Evolutionary conservation across 2,797 vertebrate genomes (phyloP), one percentile per base, ranked within the genome.

Genomic region (Anolis apletophallus): DNA sequence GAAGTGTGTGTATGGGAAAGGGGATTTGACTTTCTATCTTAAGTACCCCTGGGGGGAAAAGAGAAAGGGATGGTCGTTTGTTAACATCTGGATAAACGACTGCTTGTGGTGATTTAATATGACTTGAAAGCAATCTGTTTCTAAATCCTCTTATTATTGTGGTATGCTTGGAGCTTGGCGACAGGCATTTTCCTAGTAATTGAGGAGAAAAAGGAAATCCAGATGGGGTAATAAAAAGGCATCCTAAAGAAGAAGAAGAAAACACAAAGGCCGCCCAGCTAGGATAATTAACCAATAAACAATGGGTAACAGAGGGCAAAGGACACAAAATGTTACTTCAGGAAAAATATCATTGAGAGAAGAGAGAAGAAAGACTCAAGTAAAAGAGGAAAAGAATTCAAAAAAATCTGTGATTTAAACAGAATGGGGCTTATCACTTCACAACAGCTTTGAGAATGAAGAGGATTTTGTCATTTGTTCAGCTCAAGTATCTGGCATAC

Each of bases 81-180:
- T 85, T 85, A 88, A 87, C 88, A 86, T 80, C 82, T 85, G 90
- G 75, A 82, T 91, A 90, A 90, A 78, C 87, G 91, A 92, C 86
- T 92, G 90, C 92, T 94, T 89, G 93, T 89, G 32, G 79, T 88
- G 88, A 92, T 88, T 92, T 93, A 93, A 88, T 84, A 87, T 81
- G 88, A 93, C 93, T 92, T 85, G 81, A 83, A 94, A 91, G 92
- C 94, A 88, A 92, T 94, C 94, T 90, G 91, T 88, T 90, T 89
- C 87, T 88, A 92, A 95, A 92, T 94, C 93, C 90, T 89, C 83
- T 93, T 95, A 90, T 94, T 92, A 88, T 91, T 93, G 90, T 88
- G 85, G 85, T 87, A 91, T 93, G 89, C 89, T 84, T 80, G 68
- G 90, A 91, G 86, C 89, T 90, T 91, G 40, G 32, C 71, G 72